Base-by-base conservation (phyloP, 2,797 vertebrate genomes). In the Sitta carolinensis region DNA sequence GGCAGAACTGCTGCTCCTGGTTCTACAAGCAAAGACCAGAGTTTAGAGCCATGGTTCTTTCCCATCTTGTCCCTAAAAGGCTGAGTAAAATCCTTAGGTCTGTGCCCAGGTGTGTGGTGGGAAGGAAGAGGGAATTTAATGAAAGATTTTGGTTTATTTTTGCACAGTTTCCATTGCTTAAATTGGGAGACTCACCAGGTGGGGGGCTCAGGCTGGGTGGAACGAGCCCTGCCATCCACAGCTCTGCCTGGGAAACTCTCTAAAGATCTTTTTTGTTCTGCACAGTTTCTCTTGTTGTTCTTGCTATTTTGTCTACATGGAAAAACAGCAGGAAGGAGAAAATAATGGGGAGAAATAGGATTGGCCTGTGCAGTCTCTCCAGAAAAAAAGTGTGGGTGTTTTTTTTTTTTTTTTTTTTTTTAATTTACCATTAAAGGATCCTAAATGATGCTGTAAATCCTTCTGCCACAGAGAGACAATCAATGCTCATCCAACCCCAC, bases 261-360 rank as follows among this genome's bases (percentile, higher is more conserved):
- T 17, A 27, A 78, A 61, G 6, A 20, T 22, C 1, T 26, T 70
- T 47, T 55, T 19, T 18, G 6, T 16, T 82, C 76, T 64, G 7
- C 7, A 32, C 7, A 26, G n/a, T 9, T 92, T 66, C 40, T 69
- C 59, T 16, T 0, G 0, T 16, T 30, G 15, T 20, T 76, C 25
- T 27, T 34, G 13, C 16, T 61, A 7, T 8, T 59, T 36, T 51
- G 8, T 26, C 54, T 52, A 10, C 7, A 10, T 5, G 55, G 55
- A 57, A 38, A 68, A 20, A 14, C 47, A 54, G 38, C 5, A 15
- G 66, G 21, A 11, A 77, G 29, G 61, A 77, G n/a, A 59, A 88
- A 63, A 79, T 14, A 58, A 68, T 32, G 27, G 5, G 14, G 57
- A 82, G 19, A 89, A 84, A 57, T 1, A 50, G 36, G 15, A 42